These are phyloP conservation scores for Hyaena hyaena DNA, from an alignment of 2,113 vertebrate species.

Conservation along the genomic window DNA sequence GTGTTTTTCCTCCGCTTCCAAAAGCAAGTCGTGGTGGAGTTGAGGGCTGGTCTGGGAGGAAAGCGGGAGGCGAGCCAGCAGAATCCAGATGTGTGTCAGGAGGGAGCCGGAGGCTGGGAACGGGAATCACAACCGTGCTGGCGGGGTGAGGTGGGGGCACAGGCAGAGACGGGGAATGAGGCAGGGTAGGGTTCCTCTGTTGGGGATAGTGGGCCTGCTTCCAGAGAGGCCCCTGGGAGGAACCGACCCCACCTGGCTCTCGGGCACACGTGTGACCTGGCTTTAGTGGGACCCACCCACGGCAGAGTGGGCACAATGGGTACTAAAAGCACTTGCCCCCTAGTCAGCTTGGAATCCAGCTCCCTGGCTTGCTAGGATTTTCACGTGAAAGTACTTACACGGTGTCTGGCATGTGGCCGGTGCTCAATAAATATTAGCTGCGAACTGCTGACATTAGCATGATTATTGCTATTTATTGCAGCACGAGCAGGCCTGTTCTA, in stretches of 20 bases:
- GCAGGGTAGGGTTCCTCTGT: too few relatives aligned
- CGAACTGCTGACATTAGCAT: accelerated
- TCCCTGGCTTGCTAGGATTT: not conserved
- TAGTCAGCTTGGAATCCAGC: too few relatives aligned
- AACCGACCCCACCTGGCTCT: accelerated
- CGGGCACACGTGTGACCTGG: accelerated
- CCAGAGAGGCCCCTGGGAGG: accelerated
- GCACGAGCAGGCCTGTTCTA: not conserved
- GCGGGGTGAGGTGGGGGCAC: accelerated
- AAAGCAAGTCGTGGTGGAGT: accelerated
- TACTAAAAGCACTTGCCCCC: accelerated
- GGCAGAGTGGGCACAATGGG: accelerated
- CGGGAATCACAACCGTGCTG: accelerated
- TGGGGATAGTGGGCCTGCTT: accelerated
- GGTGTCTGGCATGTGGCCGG: not conserved
- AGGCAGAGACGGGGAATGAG: not conserved
- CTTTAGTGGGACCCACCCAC: not conserved
- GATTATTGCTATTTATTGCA: too few relatives aligned
- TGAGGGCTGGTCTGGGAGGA: not conserved
- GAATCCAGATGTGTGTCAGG: not conserved
- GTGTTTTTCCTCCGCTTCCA: not conserved
- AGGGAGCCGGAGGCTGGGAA: not conserved
- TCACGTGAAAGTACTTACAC: not conserved
- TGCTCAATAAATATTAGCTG: too few relatives aligned
- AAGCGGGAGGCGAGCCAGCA: not conserved